Evolutionary conservation across 1,140 invertebrate species (phyloP).

Genomic region (Anastrepha obliqua): DNA sequence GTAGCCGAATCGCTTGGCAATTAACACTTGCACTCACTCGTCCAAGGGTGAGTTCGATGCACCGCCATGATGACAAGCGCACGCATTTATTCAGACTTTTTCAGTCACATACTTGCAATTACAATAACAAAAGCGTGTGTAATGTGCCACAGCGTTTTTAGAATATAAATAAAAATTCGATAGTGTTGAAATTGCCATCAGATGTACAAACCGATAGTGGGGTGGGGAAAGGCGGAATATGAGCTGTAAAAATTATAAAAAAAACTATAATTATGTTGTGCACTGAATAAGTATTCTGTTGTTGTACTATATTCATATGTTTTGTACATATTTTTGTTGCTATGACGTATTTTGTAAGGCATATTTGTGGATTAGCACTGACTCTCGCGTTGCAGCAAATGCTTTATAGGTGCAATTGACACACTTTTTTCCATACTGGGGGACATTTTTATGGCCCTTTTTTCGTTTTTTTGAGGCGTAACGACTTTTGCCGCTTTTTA

Average conservation of each 20-base stretch:
- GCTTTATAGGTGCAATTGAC: slow-evolving; percentile 34
- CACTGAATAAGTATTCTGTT: background rate
- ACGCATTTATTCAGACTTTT: background rate
- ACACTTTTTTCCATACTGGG: background rate
- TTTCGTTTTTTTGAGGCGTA: background rate
- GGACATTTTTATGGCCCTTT: slow-evolving; percentile 25
- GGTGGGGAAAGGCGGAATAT: background rate
- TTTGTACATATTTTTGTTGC: background rate
- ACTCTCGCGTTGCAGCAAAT: background rate
- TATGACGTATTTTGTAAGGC: background rate
- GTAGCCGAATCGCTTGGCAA: slow-evolving; percentile 5
- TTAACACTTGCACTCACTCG: slow-evolving; percentile 41
- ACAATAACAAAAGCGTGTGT: background rate
- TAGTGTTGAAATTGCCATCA: slow-evolving; percentile 33
- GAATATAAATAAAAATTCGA: slow-evolving; percentile 41
- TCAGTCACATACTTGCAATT: background rate
- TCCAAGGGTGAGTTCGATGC: background rate
- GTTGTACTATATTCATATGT: background rate
- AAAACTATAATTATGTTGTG: background rate
- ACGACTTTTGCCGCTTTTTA: background rate
- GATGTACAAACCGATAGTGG: background rate
- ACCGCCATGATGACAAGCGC: background rate
- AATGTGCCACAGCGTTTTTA: background rate
- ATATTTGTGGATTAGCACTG: slow-evolving; percentile 19
- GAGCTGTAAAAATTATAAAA: background rate